Evolutionary conservation across 2,797 vertebrate genomes (phyloP).

Genomic region (Platalea minor): DNA sequence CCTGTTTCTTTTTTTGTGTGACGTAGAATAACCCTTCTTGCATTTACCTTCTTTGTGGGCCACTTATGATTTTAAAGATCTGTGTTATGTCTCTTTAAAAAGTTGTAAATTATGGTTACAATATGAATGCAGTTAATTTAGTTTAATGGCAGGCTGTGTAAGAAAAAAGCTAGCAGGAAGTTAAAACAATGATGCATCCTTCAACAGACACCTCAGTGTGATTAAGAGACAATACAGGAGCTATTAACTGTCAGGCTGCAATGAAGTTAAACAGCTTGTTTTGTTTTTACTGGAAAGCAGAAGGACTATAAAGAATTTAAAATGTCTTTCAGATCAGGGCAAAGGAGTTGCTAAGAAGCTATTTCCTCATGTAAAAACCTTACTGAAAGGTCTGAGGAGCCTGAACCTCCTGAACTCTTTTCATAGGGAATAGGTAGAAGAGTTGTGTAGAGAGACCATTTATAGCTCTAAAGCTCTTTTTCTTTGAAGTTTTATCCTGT

Average conservation of each 20-base stretch:
- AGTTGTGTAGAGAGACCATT: not conserved
- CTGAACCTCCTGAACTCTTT: not conserved
- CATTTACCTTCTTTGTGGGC: not conserved
- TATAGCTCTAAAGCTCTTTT: not conserved
- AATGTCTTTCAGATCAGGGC: conserved; percentile 4
- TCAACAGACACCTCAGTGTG: conserved; percentile 28
- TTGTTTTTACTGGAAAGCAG: conserved; percentile 54
- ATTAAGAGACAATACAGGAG: conserved; percentile 53
- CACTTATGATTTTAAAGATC: not conserved
- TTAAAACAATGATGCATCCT: conserved; percentile 50
- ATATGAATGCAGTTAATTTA: not conserved
- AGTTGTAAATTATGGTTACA: not conserved
- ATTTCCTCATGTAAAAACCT: conserved; percentile 11
- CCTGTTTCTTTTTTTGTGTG: not conserved
- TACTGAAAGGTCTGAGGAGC: not conserved
- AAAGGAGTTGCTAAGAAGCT: not conserved
- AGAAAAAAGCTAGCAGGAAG: conserved; percentile 35
- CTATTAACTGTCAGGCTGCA: conserved; percentile 52
- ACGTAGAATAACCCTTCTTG: not conserved
- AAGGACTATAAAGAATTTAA: conserved; percentile 36
- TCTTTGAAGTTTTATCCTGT: conserved; percentile 14
- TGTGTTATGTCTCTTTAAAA: not conserved
- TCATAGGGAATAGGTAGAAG: not conserved
- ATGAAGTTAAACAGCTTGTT: conserved; percentile 47
- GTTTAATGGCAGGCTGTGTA: not conserved